Evolutionary conservation across 2,113 vertebrate species (phyloP).

Genomic region (Piaya cayana): DNA sequence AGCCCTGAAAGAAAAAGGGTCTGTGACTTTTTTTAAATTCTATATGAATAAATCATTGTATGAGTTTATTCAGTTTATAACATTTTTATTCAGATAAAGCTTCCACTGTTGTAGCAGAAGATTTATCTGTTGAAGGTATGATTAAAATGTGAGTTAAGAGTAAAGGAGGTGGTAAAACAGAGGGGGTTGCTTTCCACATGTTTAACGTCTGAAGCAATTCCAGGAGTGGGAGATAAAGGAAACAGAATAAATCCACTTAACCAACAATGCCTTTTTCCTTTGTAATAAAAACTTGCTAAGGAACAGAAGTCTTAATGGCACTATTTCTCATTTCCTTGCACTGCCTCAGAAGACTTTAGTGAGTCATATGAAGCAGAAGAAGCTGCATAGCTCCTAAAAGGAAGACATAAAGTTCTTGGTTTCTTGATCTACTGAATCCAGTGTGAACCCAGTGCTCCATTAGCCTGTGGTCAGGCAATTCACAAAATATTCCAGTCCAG

Average conservation of each 20-base stretch:
- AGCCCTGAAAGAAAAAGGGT: background rate
- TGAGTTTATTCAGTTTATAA: background rate
- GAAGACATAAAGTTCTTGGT: background rate
- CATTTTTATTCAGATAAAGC: background rate
- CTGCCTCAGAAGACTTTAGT: background rate
- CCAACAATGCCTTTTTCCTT: background rate
- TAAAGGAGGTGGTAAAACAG: background rate
- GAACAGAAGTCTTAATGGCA: background rate
- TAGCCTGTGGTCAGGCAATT: conserved; percentile 74
- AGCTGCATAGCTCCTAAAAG: conserved; percentile 30
- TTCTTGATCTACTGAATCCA: conserved; percentile 19
- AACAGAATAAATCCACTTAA: background rate
- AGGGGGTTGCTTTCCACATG: background rate
- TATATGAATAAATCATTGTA: background rate
- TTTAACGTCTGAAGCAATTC: background rate
- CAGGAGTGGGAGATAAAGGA: background rate
- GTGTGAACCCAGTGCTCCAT: background rate
- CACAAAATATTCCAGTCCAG: conserved; percentile 87
- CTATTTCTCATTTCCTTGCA: background rate
- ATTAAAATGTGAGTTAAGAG: background rate
- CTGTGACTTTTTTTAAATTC: background rate
- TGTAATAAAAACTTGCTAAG: background rate
- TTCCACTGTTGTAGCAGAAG: background rate
- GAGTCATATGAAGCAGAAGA: background rate
- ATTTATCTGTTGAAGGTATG: background rate